Conservation (phyloP, 1,140 invertebrate genomes). For the Pogonognathellus flavescens region DNA sequence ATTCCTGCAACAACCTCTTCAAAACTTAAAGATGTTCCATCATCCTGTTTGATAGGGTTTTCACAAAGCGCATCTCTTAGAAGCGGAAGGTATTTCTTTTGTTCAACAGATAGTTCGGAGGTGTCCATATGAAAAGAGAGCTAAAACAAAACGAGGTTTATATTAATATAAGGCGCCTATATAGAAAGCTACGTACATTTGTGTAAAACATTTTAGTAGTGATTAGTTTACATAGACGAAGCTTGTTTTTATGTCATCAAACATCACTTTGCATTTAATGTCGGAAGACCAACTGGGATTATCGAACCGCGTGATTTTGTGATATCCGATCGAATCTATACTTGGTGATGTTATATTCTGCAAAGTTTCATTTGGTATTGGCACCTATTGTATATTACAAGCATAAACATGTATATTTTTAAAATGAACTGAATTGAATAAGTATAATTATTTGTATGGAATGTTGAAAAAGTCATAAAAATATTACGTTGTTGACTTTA, state of each 20-base stretch:
- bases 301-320: constrained; percentile 76
- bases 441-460: no score
- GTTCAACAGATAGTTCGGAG: constrained; percentile 73
- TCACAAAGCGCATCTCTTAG: constrained; percentile 81
- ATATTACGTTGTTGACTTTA: constrained; percentile 81
- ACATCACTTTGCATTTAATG: constrained; percentile 75
- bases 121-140: constrained; percentile 82
- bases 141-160: constrained; percentile 68
- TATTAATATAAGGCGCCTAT: background rate
- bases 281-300: constrained; percentile 59
- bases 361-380: constrained; percentile 78
- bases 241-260: constrained; percentile 85
- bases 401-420: no score
- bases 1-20: constrained; percentile 83
- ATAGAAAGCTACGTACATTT: constrained; percentile 11
- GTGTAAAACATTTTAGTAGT: constrained; percentile 54
- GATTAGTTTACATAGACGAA: constrained; percentile 84
- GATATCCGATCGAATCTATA: constrained; percentile 79
- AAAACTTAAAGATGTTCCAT: constrained; percentile 76
- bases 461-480: no score
- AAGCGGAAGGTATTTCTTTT: constrained; percentile 81
- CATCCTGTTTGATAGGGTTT: constrained; percentile 75
- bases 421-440: background rate
- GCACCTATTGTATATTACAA: constrained; percentile 70
- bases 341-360: constrained; percentile 79